These are phyloP conservation scores for Apotomis betuletana DNA, from an alignment of 2,888 invertebrate species.

Conservation along the genomic window DNA sequence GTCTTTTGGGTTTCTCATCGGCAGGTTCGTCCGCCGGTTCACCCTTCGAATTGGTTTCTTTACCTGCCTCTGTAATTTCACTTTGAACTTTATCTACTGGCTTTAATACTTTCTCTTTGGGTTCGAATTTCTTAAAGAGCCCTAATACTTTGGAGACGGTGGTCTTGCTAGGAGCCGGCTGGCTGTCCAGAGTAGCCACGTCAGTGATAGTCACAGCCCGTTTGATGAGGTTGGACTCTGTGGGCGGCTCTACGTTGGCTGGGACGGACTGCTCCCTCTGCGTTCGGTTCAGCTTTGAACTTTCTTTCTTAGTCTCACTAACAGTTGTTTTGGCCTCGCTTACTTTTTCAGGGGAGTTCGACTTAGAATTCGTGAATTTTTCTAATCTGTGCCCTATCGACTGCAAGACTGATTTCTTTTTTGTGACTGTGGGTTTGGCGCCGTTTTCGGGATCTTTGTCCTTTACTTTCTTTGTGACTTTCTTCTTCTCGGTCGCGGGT, in stretches of 20 bases:
- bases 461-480: conserved; percentile 73
- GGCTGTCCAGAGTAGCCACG: conserved; percentile 76
- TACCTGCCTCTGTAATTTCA: conserved; percentile 53
- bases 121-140: conserved; percentile 89
- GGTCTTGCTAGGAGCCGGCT: conserved; percentile 81
- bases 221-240: conserved; percentile 87
- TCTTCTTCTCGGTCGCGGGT: conserved; percentile 69
- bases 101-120: conserved; percentile 76
- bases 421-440: conserved; percentile 66
- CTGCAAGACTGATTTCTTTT: conserved; percentile 88
- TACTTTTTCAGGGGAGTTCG: conserved; percentile 78
- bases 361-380: conserved; percentile 84
- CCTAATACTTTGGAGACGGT: conserved; percentile 90
- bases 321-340: conserved; percentile 56
- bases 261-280: conserved; percentile 88
- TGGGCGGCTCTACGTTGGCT: conserved; percentile 75
- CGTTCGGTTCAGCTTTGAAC: conserved; percentile 80
- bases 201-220: conserved; percentile 89
- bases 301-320: conserved; percentile 60
- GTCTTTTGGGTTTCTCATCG: conserved; percentile 79
- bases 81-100: conserved; percentile 61
- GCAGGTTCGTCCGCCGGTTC: conserved; percentile 52
- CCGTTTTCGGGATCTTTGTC: conserved; percentile 67
- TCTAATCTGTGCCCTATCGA: conserved; percentile 91
- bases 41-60: conserved; percentile 50